phyloP scores from a whole-genome alignment of 2,113 vertebrate genomes.

The Cephalopterus ornatus region DNA sequence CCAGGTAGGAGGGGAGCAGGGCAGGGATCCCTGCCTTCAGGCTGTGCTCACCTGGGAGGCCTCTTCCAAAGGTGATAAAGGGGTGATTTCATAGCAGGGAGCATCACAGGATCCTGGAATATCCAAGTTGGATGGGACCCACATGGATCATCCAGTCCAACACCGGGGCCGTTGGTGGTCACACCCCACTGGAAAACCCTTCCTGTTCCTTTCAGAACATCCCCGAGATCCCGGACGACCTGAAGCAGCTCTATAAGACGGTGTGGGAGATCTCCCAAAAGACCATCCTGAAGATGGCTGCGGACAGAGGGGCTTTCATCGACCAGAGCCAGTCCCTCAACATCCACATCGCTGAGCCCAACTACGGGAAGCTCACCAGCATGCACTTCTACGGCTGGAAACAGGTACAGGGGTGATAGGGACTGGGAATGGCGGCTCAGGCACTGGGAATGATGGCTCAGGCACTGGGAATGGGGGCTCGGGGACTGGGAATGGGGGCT shows the following conservation, averaged over 20 bases:
- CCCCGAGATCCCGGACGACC: constrained; percentile 83
- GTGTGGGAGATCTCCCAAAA: constrained; percentile 99
- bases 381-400: constrained; percentile 99
- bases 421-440: background rate
- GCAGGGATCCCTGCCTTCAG: background rate
- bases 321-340: constrained; percentile 98
- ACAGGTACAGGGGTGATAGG: constrained; percentile 77
- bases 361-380: constrained; percentile 96
- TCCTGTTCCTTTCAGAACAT: constrained; percentile 68
- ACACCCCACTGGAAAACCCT: background rate
- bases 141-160: accelerated
- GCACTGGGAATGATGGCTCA: background rate
- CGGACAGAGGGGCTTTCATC: constrained; percentile 92
- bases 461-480: background rate
- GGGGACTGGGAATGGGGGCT: too few species aligned
- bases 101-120: background rate
- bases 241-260: constrained; percentile 95
- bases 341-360: constrained; percentile 95
- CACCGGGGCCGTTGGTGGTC: background rate
- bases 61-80: accelerated
- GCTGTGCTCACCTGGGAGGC: accelerated
- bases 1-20: constrained; percentile 77
- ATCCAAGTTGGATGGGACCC: accelerated
- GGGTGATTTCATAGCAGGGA: background rate
- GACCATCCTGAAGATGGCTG: constrained; percentile 92